A percentile compares a stretch with the other conserved stretches of the same genome.
Evolutionary conservation across 64 coral and sea anemone genomes (phyloP).

Genomic region (Cladopsammia gracilis): DNA sequence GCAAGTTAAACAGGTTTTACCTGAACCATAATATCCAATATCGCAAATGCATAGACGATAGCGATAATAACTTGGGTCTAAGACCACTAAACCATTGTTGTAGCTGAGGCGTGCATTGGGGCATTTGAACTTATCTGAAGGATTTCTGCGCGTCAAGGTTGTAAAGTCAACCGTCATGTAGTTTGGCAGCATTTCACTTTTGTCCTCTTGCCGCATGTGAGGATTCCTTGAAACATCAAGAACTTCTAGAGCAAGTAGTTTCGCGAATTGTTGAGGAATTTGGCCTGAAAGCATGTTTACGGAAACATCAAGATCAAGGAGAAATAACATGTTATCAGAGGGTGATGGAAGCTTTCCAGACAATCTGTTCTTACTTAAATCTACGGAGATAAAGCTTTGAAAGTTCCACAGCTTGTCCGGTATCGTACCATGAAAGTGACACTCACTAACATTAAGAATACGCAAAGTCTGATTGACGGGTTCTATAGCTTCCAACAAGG

Average conservation of each 20-base stretch:
- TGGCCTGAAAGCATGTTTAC: no score
- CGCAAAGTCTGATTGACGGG: constrained; percentile 25
- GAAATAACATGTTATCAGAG: constrained; percentile 43
- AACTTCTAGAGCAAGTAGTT: constrained; percentile 16
- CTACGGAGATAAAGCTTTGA: constrained; percentile 44
- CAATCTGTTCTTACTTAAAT: constrained; percentile 23
- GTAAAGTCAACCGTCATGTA: constrained; percentile 47
- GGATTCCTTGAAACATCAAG: constrained; percentile 37
- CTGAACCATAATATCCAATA: constrained; percentile 44
- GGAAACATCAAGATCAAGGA: constrained; percentile 30
- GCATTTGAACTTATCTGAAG: constrained; percentile 49
- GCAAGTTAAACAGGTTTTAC: constrained; percentile 46
- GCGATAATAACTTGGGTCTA: constrained; percentile 50
- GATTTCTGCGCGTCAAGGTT: constrained; percentile 23
- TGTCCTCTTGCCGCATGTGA: background rate
- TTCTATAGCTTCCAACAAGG: constrained; percentile 23
- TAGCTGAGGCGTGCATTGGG: constrained; percentile 56
- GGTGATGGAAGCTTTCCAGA: constrained; percentile 17
- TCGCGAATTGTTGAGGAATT: constrained; percentile 24
- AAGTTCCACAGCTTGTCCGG: constrained; percentile 48
- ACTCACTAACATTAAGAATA: constrained; percentile 60
- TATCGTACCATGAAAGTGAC: constrained; percentile 39
- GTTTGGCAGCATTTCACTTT: constrained; percentile 7
- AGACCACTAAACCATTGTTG: constrained; percentile 45
- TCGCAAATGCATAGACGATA: constrained; percentile 61